These are phyloP conservation scores for Sapajus apella DNA, from an alignment of 2,113 vertebrate genomes.

Conservation along the genomic window DNA sequence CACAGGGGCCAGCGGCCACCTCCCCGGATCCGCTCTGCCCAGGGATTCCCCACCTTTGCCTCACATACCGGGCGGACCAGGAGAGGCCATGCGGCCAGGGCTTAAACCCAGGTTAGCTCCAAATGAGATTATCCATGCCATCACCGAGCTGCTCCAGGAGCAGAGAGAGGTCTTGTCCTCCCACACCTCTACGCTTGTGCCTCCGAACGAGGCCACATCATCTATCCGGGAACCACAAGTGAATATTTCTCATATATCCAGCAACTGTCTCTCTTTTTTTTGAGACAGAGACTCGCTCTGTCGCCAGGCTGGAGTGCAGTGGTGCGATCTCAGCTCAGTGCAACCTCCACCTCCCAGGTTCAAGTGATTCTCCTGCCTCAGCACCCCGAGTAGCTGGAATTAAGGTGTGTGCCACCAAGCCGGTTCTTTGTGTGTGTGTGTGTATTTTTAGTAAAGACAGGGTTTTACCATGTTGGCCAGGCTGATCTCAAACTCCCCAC, in stretches of 20 bases:
- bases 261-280: not conserved
- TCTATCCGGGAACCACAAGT: fast-evolving
- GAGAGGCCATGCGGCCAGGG: too few species aligned
- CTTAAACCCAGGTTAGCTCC: not conserved
- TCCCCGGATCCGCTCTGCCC: not conserved
- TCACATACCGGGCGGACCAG: too few species aligned
- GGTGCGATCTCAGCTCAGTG: not conserved
- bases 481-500: not conserved
- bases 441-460: not conserved
- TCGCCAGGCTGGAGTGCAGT: not conserved
- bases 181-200: not conserved
- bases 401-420: not conserved
- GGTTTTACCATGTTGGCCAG: not conserved
- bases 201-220: not conserved
- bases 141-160: not conserved
- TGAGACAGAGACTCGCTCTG: not conserved
- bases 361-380: not conserved
- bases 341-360: not conserved
- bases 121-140: not conserved
- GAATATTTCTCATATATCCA: not conserved
- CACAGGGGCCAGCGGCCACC: not conserved
- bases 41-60: not conserved
- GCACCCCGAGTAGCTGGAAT: not conserved
- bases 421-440: not conserved
- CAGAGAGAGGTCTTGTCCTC: too few species aligned